phyloP scores from a whole-genome alignment of 2,888 invertebrate species.

The Allygus modestus region DNA sequence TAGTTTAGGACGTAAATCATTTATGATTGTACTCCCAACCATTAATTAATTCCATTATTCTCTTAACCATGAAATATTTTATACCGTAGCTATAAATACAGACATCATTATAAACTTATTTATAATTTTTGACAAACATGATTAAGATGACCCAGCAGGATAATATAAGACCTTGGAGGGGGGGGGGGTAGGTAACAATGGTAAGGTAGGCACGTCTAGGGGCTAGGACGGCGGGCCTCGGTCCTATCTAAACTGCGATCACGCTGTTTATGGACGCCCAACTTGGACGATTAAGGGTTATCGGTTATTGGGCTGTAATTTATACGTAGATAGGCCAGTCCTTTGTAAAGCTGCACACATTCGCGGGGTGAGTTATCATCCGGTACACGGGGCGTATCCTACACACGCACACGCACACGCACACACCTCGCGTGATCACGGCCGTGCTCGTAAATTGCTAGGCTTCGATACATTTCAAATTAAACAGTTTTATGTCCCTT shows the following conservation, averaged over 20 bases:
- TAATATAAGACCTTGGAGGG: background rate
- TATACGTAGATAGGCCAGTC: constrained; percentile 44
- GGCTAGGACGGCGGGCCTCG: background rate
- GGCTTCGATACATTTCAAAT: constrained; percentile 10
- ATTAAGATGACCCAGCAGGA: no score
- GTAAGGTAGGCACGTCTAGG: constrained; percentile 39
- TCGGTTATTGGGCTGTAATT: constrained; percentile 54
- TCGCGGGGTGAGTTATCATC: constrained; percentile 4
- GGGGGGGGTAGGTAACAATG: constrained; percentile 21
- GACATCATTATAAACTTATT: no score
- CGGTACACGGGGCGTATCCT: background rate
- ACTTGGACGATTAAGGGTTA: constrained; percentile 48
- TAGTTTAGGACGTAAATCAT: no score
- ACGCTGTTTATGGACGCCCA: background rate
- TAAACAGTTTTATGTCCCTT: background rate
- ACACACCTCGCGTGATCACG: background rate
- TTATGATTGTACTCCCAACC: no score
- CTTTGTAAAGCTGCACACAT: constrained; percentile 28
- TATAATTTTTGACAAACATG: no score
- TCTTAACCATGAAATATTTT: no score
- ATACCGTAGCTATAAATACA: no score
- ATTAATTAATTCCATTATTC: no score
- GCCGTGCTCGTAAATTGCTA: background rate
- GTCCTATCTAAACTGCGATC: constrained; percentile 49
- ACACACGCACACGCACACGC: constrained; percentile 12